Percentiles rank a stretch among this genome's conserved stretches.
Conservation (phyloP, 1,140 invertebrate genomes). For the Drosophila rufa region DNA sequence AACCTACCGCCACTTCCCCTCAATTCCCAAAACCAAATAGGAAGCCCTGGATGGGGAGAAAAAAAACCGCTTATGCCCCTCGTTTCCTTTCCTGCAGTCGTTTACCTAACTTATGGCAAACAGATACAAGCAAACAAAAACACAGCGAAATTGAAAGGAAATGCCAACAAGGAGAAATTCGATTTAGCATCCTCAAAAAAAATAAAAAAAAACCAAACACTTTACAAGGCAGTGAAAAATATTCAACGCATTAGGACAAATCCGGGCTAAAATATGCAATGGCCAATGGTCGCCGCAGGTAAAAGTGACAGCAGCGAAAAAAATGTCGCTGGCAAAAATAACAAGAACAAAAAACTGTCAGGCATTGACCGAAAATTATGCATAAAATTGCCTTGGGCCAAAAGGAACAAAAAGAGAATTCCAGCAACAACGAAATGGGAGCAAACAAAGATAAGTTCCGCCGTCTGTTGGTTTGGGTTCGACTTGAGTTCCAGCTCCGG, state of each 20-base stretch:
- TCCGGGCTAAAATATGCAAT: conserved; percentile 78
- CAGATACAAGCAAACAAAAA: conserved; percentile 62
- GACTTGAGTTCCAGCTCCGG: conserved; percentile 20
- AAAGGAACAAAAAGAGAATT: conserved; percentile 28
- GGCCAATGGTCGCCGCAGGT: conserved; percentile 69
- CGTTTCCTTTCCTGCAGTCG: conserved; percentile 48
- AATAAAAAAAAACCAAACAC: conserved; percentile 61
- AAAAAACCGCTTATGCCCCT: conserved; percentile 40
- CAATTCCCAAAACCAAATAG: conserved; percentile 20
- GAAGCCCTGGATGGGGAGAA: not conserved
- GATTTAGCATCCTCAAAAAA: conserved; percentile 56
- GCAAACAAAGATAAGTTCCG: conserved; percentile 78
- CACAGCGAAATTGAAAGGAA: conserved; percentile 30
- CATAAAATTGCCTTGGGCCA: conserved; percentile 67
- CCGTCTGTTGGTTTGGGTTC: conserved; percentile 25
- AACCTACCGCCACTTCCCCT: conserved; percentile 22
- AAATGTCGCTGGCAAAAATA: conserved; percentile 25
- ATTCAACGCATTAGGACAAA: conserved; percentile 82
- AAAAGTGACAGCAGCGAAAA: conserved; percentile 42
- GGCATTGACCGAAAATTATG: conserved; percentile 70
- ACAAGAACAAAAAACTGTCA: conserved; percentile 37
- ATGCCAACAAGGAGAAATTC: conserved; percentile 56
- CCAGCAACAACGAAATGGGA: conserved; percentile 11
- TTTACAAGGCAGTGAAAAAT: conserved; percentile 63
- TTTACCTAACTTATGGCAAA: conserved; percentile 55